Conservation (phyloP, 2,113 vertebrate species). For the Eonycteris spelaea region DNA sequence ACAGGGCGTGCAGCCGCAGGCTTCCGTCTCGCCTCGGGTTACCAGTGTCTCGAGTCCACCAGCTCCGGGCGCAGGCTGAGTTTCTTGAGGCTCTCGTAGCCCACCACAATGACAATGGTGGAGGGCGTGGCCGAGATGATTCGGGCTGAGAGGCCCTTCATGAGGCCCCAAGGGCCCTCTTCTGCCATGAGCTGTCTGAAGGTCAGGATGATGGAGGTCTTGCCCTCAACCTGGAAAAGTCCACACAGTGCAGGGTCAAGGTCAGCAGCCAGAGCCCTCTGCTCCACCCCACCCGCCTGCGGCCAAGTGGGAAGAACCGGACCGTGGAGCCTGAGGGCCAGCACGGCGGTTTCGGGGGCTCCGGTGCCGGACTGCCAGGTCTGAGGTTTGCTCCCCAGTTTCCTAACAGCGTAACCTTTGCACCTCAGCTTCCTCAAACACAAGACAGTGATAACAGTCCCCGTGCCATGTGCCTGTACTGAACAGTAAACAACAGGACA, state of each 20-base stretch:
- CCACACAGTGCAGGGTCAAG: neutral
- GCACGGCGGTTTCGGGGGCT: neutral
- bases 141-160: slow-evolving; percentile 95
- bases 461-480: neutral
- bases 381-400: neutral
- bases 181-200: slow-evolving; percentile 94
- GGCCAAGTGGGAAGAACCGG: neutral
- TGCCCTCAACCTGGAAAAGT: slow-evolving; percentile 92
- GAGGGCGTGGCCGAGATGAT: slow-evolving; percentile 94
- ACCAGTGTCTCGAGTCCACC: slow-evolving; percentile 94
- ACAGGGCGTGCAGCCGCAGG: neutral
- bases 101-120: slow-evolving; percentile 95
- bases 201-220: slow-evolving; percentile 90
- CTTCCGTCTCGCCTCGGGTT: slow-evolving; percentile 56
- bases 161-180: slow-evolving; percentile 92
- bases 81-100: slow-evolving; percentile 97
- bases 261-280: neutral
- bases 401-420: neutral
- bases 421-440: neutral
- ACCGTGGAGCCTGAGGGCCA: neutral
- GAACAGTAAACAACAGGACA: neutral
- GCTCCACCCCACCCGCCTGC: neutral
- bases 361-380: neutral
- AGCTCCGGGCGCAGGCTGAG: slow-evolving; percentile 94
- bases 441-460: neutral